Percentiles rank a stretch among this genome's conserved stretches.
phyloP scores from a whole-genome alignment of 2,797 vertebrate genomes.

The Enteromius paludinosus region DNA sequence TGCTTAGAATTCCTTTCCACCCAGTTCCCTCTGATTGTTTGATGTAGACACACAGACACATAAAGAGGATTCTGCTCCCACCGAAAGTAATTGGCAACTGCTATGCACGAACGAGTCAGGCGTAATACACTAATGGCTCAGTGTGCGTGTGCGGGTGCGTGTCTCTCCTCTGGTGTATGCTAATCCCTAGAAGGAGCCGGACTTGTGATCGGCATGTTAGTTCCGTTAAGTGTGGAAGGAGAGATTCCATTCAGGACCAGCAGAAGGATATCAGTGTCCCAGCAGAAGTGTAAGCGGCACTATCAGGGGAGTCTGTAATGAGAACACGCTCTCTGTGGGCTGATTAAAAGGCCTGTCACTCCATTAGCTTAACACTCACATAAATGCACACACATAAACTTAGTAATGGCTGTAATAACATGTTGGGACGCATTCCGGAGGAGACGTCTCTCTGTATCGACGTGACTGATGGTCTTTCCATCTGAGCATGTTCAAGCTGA shows the following conservation, averaged over 20 bases:
- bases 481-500: constrained; percentile 43
- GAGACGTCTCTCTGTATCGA: constrained; percentile 11
- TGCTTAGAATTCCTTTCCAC: constrained; percentile 29
- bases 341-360: constrained; percentile 50
- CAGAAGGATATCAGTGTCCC: constrained; percentile 39
- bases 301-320: constrained; percentile 49
- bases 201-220: constrained; percentile 35
- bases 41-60: constrained; percentile 37
- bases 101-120: constrained; percentile 27
- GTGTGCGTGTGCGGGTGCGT: neutral
- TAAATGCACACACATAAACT: constrained; percentile 37
- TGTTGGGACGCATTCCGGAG: constrained; percentile 27
- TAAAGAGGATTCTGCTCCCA: constrained; percentile 32
- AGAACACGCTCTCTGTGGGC: constrained; percentile 43
- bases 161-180: constrained; percentile 18
- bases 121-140: constrained; percentile 32
- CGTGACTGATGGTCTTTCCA: constrained; percentile 33
- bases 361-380: constrained; percentile 49
- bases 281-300: constrained; percentile 19
- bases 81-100: constrained; percentile 48
- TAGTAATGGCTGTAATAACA: constrained; percentile 37
- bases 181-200: constrained; percentile 22
- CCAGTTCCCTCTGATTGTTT: constrained; percentile 20
- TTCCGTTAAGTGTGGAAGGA: constrained; percentile 26
- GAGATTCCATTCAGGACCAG: constrained; percentile 20